Evolutionary conservation across 2,888 invertebrate genomes (phyloP), one percentile per base, ranked within the genome.

Genomic region (Drymonia ruficornis): DNA sequence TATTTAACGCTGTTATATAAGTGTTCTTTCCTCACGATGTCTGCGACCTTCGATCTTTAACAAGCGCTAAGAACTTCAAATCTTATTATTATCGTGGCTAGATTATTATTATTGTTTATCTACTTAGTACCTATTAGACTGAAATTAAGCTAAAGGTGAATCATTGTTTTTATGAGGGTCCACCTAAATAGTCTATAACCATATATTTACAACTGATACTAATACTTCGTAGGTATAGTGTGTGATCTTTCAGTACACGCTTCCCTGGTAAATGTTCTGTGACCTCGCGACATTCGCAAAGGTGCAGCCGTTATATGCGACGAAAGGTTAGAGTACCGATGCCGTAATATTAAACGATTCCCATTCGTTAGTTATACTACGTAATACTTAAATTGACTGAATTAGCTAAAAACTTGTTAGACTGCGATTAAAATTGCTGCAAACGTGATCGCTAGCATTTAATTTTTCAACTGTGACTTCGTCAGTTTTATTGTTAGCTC

Each of bases 1-100:
- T 53, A 53, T 59, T 52, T 55, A 57, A n/a, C 53, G 50, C 43
- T 43, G 40, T 66, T 69, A 67, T 53, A 56, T 69, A 65, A 69
- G 55, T 47, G 48, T 43, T 65, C 29, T 67, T 69, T 70, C 61
- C 56, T 55, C 59, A 69, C 48, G 45, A 28, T 29, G 65, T 60
- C 58, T 62, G 42, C 55, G 55, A 67, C 60, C 69, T 70, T 50
- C 61, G 67, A 69, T 61, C 70, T 70, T 67, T 65, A 60, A 44
- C 8, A 42, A 36, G 19, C n/a, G 3, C 44, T n/a, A 18, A 57
- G 56, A 44, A 63, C 63, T 69, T 55, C 7, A 38, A 59, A 50
- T 47, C 51, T 52, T 65, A 59, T 16, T 8, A 0, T 28, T 1
- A 45, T 19, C 1, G 7, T 1, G 23, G 48, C 59, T 56, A 61